Percentiles rank a stretch among this genome's conserved stretches.
These are phyloP conservation scores for Triplophysa siluroides DNA, from an alignment of 2,113 vertebrate species.

Conservation along the genomic window DNA sequence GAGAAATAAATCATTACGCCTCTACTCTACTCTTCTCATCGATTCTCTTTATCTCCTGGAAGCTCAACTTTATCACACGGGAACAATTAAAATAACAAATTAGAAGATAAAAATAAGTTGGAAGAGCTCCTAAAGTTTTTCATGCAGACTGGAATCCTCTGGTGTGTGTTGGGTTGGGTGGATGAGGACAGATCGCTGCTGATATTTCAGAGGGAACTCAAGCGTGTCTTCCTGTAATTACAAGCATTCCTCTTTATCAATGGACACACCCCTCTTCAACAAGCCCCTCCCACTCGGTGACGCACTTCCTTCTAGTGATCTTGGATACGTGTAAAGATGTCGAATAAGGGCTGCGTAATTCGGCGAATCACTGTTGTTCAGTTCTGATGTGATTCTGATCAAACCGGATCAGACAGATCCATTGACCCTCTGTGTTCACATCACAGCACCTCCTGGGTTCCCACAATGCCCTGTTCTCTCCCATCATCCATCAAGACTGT, in stretches of 20 bases:
- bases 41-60: too few relatives aligned
- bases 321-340: too few relatives aligned
- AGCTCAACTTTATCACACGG: not conserved
- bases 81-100: not conserved
- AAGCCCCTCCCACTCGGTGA: not conserved
- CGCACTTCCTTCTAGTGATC: too few relatives aligned
- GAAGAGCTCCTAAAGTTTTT: not conserved
- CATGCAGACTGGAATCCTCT: not conserved
- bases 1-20: not conserved
- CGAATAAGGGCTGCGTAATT: not conserved
- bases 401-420: slow-evolving; percentile 34
- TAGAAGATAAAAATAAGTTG: not conserved
- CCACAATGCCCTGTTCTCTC: slow-evolving; percentile 52
- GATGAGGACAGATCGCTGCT: not conserved
- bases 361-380: not conserved
- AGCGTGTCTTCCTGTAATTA: slow-evolving; percentile 29
- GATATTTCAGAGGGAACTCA: not conserved
- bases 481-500: slow-evolving; percentile 44
- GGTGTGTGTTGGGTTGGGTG: not conserved
- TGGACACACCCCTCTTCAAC: not conserved
- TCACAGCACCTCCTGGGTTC: slow-evolving; percentile 54
- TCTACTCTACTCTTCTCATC: not conserved
- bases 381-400: slow-evolving; percentile 3
- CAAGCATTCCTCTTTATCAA: not conserved
- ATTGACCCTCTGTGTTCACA: slow-evolving; percentile 55